Base-by-base conservation (phyloP, 2,888 invertebrate species). In the Oligia fasciuncula region DNA sequence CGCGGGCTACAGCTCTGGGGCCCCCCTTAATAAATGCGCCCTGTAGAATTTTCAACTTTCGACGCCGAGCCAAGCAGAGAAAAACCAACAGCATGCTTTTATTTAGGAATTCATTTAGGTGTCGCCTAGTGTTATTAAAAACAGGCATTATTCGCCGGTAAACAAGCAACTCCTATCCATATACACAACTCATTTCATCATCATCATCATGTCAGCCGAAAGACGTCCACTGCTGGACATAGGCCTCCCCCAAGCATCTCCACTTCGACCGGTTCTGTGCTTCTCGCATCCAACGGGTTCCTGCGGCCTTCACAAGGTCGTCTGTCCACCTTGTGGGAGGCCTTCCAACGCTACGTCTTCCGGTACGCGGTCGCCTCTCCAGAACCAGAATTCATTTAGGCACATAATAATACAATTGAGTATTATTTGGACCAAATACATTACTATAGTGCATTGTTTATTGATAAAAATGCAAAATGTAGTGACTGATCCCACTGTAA, bases 381-480 rank as follows among this genome's bases (percentile, higher is more conserved):
- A 29, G 29, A 29, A 29, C 29, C 29, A 29, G 29, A 29, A 29
- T 29, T 29, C 29, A 29, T 23, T 46, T 57, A 49, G 23, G n/a
- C 14, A 43, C n/a, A 17, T 9, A 35, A 35, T 29, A 78, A 80
- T 35, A 63, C 51, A 80, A 63, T 54, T 14, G n/a, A 79, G 14
- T 79, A 35, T 65, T 65, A 65, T 49, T 40, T 49, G 1, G 9
- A 65, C 14, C 17, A 46, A 57, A 57, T 29, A 29, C 57, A 57
- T 23, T 23, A 57, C 57, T 23, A 57, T 57, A 57, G 23, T 57
- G 54, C 54, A 80, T 82, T 75, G 81, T 81, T 51, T 46, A 46
- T 63, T 76, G 67, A 82, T 82, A 82, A 66, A 81, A 49, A 65
- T 81, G 40, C 40, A 76, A 13, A 51, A 51, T 35, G 29, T 29